A percentile compares a stretch with the other conserved stretches of the same genome.
phyloP scores from a whole-genome alignment of 2,113 vertebrate genomes.

The Hippoglossus stenolepis region DNA sequence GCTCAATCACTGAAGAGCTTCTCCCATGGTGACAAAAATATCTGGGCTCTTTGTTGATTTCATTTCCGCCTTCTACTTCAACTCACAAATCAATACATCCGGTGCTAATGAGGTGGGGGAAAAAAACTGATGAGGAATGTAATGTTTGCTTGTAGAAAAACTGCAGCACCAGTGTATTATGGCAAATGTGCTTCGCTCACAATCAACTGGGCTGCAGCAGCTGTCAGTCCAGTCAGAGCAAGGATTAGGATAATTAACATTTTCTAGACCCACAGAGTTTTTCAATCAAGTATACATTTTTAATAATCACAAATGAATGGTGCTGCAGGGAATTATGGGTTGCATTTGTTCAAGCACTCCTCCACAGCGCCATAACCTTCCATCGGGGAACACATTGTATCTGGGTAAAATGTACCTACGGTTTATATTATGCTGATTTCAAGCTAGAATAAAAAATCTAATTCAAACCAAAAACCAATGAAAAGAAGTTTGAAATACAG shows the following conservation, averaged over 20 bases:
- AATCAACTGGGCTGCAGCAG: slow-evolving; percentile 51
- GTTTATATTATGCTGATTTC: neutral
- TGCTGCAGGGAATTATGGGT: slow-evolving; percentile 29
- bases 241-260: slow-evolving; percentile 73
- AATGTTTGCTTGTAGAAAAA: slow-evolving; percentile 23
- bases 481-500: neutral
- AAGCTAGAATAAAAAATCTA: neutral
- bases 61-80: neutral
- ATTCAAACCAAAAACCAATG: neutral
- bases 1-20: neutral
- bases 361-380: slow-evolving; percentile 27
- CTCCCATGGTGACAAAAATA: neutral
- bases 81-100: slow-evolving; percentile 32
- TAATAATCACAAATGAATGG: slow-evolving; percentile 62
- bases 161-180: slow-evolving; percentile 20
- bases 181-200: slow-evolving; percentile 35
- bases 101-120: slow-evolving; percentile 21
- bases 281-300: slow-evolving; percentile 66
- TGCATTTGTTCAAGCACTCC: slow-evolving; percentile 28
- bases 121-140: slow-evolving; percentile 17
- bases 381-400: slow-evolving; percentile 35
- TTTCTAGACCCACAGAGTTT: slow-evolving; percentile 59
- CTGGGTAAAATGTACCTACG: slow-evolving; percentile 9
- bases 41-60: neutral
- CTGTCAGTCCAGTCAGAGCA: slow-evolving; percentile 54